Base-by-base conservation (phyloP, 2,113 vertebrate genomes). In the Dascyllus trimaculatus region DNA sequence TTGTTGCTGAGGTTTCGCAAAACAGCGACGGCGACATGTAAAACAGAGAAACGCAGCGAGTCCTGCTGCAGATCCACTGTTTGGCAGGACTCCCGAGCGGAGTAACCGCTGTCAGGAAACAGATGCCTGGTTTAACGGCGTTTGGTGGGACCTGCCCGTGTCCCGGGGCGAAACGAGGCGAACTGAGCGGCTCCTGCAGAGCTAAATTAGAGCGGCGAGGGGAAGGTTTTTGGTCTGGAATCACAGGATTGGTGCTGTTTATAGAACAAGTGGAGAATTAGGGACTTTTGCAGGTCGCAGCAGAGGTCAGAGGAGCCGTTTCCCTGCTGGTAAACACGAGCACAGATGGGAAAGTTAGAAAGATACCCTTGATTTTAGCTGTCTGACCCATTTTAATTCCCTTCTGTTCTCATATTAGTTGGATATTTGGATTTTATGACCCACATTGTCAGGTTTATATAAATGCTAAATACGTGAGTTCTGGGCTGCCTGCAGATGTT, bases 51-150 rank as follows among this genome's bases (percentile, higher is more conserved):
- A 43, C 40, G 15, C 13, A 40, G 2, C 2, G 35, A 40, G 57
- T 69, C 48, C 15, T 46, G 26, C 59, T 58, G 56, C 35, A 73
- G 48, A 52, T 61, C 38, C 62, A 29, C 18, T 5, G 58, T 68
- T 75, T 81, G 81, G 78, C 84, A 84, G 81, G n/a, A 11, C 32
- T 73, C 71, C 61, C n/a, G 48, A 18, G 11, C 43, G 0, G 24
- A 10, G 64, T 74, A 78, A 81, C 71, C 10, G 25, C 65, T 19
- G 25, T 14, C 73, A 80, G 82, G 70, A 88, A 86, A 74, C 78
- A 88, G 82, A 83, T 85, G 82, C 32, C 18, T 19, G 60, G 4
- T 64, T 48, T 51, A 61, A 32, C 60, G 3, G 73, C 2, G 19
- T 68, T 59, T 38, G 35, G 54, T 46, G 53, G 56, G 52, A 74